Conservation (phyloP, 92 coral and sea anemone species). For the Siderastrea siderea region DNA sequence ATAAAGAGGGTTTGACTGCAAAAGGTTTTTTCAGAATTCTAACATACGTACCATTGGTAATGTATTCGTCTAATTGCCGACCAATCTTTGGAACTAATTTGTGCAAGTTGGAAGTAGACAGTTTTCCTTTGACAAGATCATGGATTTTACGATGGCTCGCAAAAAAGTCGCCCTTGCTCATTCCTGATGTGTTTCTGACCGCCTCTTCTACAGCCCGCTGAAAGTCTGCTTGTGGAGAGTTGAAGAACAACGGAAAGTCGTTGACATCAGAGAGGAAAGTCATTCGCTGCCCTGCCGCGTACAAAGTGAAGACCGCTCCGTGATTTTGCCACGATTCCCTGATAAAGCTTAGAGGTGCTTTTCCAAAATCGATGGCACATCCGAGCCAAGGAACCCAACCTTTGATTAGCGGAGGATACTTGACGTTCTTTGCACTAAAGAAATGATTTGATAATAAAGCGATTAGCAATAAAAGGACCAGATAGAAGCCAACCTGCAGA, state of each 20-base stretch:
- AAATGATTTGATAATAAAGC: conserved; percentile 5
- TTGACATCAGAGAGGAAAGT: conserved; percentile 57
- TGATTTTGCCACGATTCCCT: conserved; percentile 22
- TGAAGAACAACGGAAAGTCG: conserved; percentile 51
- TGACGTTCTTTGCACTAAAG: background rate
- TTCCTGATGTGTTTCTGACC: conserved; percentile 51
- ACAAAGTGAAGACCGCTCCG: conserved; percentile 45
- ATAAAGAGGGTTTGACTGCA: too few relatives aligned
- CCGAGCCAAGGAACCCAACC: conserved; percentile 78
- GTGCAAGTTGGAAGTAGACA: conserved; percentile 50
- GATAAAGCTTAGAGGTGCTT: conserved; percentile 51
- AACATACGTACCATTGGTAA: conserved; percentile 8
- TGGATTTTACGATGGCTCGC: conserved; percentile 55
- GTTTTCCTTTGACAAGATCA: conserved; percentile 58
- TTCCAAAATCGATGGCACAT: conserved; percentile 66
- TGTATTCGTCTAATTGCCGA: conserved; percentile 25
- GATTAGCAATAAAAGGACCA: conserved; percentile 5
- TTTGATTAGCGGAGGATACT: conserved; percentile 56
- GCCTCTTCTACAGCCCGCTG: conserved; percentile 64
- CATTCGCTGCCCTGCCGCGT: conserved; percentile 61
- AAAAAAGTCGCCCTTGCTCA: conserved; percentile 42
- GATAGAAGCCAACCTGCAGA: background rate
- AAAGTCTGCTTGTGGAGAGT: conserved; percentile 61
- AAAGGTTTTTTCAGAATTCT: too few relatives aligned
- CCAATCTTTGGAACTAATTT: conserved; percentile 48